Percentiles rank a stretch among this genome's conserved stretches.
These are phyloP conservation scores for Meteorus cinctellus DNA, from an alignment of 2,888 invertebrate species.

Conservation along the genomic window DNA sequence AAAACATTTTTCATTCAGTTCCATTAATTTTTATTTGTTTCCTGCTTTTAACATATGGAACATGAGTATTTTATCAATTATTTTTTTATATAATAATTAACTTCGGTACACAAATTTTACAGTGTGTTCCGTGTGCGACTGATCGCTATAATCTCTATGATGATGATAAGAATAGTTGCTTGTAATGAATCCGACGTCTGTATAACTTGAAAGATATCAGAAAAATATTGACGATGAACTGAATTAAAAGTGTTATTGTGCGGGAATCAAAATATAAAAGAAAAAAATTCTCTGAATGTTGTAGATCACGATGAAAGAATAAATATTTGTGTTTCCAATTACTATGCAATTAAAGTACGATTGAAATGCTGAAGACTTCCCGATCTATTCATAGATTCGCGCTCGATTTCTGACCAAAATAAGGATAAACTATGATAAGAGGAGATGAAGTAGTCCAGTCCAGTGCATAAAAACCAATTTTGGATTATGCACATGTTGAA, in stretches of 20 bases:
- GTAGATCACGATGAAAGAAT: neutral
- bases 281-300: neutral
- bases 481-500: conserved; percentile 8
- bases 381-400: conserved; percentile 80
- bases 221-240: conserved; percentile 82
- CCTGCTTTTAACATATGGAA: neutral
- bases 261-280: conserved; percentile 13
- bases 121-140: conserved; percentile 97
- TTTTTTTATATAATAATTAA: conserved; percentile 6
- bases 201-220: conserved; percentile 90
- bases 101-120: conserved; percentile 77
- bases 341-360: conserved; percentile 77
- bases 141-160: conserved; percentile 88
- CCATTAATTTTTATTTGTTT: neutral
- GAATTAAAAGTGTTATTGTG: conserved; percentile 80
- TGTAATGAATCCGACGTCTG: conserved; percentile 93
- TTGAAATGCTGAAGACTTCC: conserved; percentile 76
- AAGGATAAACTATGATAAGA: conserved; percentile 93
- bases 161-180: conserved; percentile 92
- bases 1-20: neutral
- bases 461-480: neutral
- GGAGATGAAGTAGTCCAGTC: conserved; percentile 75
- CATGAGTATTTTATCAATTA: neutral
- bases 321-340: conserved; percentile 68
- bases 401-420: conserved; percentile 77